A percentile compares a stretch with the other conserved stretches of the same genome.
These are phyloP conservation scores for Trissolcus brochymenae DNA, from an alignment of 2,888 invertebrate genomes.

Conservation along the genomic window DNA sequence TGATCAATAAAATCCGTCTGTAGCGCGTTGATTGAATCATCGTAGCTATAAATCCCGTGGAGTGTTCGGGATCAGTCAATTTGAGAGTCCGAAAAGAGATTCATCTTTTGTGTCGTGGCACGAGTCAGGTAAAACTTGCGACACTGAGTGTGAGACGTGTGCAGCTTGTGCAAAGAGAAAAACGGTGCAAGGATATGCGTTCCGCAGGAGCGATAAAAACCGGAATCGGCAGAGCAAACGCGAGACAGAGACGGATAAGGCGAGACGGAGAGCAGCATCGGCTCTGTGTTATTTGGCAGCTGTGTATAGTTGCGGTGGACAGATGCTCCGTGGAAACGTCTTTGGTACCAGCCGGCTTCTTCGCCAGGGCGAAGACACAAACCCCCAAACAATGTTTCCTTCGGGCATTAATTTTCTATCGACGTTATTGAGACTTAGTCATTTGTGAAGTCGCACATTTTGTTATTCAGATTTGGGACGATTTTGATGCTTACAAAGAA, in stretches of 20 bases:
- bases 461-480: background rate
- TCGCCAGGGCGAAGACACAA: constrained; percentile 56
- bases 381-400: constrained; percentile 36
- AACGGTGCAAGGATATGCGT: constrained; percentile 37
- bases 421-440: too few species aligned
- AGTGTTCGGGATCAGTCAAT: constrained; percentile 26
- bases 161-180: constrained; percentile 59
- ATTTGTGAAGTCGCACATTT: background rate
- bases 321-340: constrained; percentile 72
- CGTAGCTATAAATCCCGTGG: constrained; percentile 18
- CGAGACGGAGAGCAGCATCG: constrained; percentile 30
- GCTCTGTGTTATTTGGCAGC: constrained; percentile 60
- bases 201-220: constrained; percentile 40
- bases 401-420: constrained; percentile 16
- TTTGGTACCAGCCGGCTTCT: constrained; percentile 69
- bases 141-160: constrained; percentile 41
- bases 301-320: constrained; percentile 62
- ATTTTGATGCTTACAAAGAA: too few species aligned
- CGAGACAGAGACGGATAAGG: constrained; percentile 12
- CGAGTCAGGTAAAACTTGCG: constrained; percentile 54
- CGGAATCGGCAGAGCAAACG: constrained; percentile 39
- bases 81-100: constrained; percentile 19
- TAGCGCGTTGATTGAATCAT: too few species aligned
- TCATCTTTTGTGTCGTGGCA: constrained; percentile 53
- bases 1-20: background rate